Conservation (phyloP, 2,797 vertebrate species). For the Alca torda region DNA sequence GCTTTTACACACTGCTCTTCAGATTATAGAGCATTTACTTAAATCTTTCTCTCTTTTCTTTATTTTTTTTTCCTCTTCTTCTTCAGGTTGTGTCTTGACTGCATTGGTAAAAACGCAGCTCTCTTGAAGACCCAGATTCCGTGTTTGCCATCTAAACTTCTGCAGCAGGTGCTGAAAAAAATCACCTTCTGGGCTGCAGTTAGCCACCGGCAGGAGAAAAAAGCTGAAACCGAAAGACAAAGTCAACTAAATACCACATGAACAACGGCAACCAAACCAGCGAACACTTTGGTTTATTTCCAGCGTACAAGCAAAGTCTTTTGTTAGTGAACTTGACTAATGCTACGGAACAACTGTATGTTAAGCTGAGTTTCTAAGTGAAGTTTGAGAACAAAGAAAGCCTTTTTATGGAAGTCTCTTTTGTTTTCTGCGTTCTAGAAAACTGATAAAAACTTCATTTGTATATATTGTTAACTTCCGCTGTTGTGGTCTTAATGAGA, state of each 20-base stretch:
- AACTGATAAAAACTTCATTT: neutral
- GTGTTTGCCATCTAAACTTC: slow-evolving; percentile 84
- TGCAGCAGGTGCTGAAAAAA: slow-evolving; percentile 82
- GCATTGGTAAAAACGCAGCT: slow-evolving; percentile 84
- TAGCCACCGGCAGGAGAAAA: slow-evolving; percentile 74
- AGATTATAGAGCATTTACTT: neutral
- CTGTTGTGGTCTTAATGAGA: neutral
- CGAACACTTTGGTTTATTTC: neutral
- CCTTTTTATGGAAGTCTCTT: neutral
- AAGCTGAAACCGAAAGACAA: slow-evolving; percentile 62
- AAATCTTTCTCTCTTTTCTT: neutral
- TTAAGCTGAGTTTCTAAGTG: slow-evolving; percentile 31
- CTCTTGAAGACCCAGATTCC: slow-evolving; percentile 81
- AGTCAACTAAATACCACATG: slow-evolving; percentile 33
- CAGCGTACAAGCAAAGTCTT: neutral
- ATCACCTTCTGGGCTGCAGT: slow-evolving; percentile 87
- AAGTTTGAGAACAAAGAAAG: slow-evolving; percentile 29
- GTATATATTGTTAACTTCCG: slow-evolving; percentile 6
- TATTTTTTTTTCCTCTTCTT: neutral
- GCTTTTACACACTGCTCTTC: neutral
- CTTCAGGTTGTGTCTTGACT: slow-evolving; percentile 88
- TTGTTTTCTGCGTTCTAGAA: neutral
- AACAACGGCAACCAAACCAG: neutral
- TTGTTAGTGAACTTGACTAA: neutral
- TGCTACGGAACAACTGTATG: neutral